Base-by-base conservation (phyloP, 2,113 vertebrate genomes). In the Triplophysa tibetana region DNA sequence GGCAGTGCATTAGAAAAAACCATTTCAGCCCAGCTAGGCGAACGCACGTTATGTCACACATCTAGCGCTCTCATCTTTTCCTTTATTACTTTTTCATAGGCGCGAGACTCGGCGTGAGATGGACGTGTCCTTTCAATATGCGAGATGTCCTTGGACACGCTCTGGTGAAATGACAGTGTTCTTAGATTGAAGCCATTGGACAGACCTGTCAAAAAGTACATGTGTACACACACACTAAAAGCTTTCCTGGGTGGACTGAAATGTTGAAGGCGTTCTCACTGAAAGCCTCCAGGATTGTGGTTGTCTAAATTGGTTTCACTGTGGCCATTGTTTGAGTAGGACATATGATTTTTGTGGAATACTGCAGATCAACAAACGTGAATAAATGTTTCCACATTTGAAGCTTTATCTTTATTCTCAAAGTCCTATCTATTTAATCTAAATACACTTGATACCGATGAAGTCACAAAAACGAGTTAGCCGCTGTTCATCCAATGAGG, bases 81-180 rank as follows among this genome's bases (percentile, higher is more conserved):
- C 77, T 70, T 54, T 70, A 79, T 79, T 79, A 79, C 77, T 70
- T 63, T 79, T 70, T 72, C 77, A 79, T 79, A n/a, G 60, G 5
- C 0, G 24, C 0, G 24, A 21, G 23, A 48, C 41, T 17, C 10
- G 4, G 33, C 58, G n/a, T 45, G 67, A 50, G 67, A 38, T 56
- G 66, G 48, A 26, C 45, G 12, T 23, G 45, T 62, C 69, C 50
- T 65, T 65, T 54, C 29, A 52, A 26, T 33, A 17, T 64, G 43
- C 24, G 1, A 19, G 16, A 54, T 77, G 75, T 65, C 75, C 75
- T 77, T 77, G 75, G 75, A 65, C 75, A 50, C 65, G 23, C 41
- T 64, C 38, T 21, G 12, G 45, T 6, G 78, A 54, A 72, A 64
- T 41, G 24, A 54, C 48, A 50, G 41, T 21, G 58, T 70, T 79